These are phyloP conservation scores for Molossus alvarezi DNA, from an alignment of 2,797 vertebrate genomes.

Conservation along the genomic window DNA sequence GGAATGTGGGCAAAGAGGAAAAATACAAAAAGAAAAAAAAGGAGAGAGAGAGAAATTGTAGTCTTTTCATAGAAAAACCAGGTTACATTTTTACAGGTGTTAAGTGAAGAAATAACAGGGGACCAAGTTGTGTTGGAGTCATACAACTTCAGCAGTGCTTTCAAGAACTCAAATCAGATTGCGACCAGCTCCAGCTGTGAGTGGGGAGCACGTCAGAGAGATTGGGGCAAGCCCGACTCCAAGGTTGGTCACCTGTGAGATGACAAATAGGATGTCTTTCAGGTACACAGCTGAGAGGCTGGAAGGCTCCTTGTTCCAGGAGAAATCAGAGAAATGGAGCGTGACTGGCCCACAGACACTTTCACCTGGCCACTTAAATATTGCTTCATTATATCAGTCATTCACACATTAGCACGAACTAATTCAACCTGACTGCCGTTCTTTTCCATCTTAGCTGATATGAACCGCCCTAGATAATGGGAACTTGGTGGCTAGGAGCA, in stretches of 20 bases:
- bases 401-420: background rate
- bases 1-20: background rate
- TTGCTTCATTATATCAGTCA: background rate
- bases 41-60: background rate
- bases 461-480: background rate
- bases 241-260: background rate
- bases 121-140: background rate
- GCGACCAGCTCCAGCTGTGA: background rate
- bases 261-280: background rate
- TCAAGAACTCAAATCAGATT: background rate
- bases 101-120: background rate
- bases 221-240: background rate
- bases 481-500: background rate
- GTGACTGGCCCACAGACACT: background rate
- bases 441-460: background rate
- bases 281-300: background rate
- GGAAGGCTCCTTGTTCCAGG: background rate
- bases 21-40: background rate
- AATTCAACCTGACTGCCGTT: too few species aligned
- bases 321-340: background rate
- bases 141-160: background rate
- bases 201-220: rapidly evolving
- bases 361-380: background rate
- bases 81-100: background rate
- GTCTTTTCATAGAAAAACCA: background rate